Evolutionary conservation across 2,888 invertebrate species (phyloP).

Genomic region (Eilema sororculum): DNA sequence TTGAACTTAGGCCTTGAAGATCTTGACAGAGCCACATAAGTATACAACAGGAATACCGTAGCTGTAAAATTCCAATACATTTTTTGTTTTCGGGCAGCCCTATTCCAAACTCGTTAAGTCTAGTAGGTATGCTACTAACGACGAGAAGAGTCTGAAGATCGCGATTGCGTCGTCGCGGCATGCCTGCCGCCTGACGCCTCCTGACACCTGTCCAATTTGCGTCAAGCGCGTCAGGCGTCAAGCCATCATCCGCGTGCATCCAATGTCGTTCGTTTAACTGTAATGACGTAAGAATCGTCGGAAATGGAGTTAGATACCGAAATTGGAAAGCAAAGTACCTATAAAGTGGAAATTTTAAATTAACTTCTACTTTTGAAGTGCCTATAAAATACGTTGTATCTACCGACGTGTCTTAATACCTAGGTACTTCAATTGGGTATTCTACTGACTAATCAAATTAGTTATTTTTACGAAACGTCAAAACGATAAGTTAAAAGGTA

Average conservation of each 20-base stretch:
- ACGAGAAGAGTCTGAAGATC: constrained; percentile 60
- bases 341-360: constrained; percentile 1
- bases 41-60: no score
- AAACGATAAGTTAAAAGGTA: no score
- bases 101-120: constrained; percentile 71
- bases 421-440: no score
- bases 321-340: background rate
- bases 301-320: constrained; percentile 33
- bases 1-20: no score
- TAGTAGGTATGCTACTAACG: constrained; percentile 69
- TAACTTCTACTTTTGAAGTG: background rate
- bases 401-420: no score
- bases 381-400: no score
- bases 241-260: constrained; percentile 61
- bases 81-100: constrained; percentile 54
- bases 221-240: constrained; percentile 60
- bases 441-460: no score
- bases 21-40: no score
- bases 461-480: no score
- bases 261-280: constrained; percentile 59
- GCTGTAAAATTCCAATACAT: no score
- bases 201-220: constrained; percentile 80
- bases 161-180: constrained; percentile 43
- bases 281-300: constrained; percentile 48
- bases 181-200: constrained; percentile 64